A percentile compares a stretch with the other conserved stretches of the same genome.
phyloP scores from a whole-genome alignment of 2,113 vertebrate species.

The Oreochromis spilurus region DNA sequence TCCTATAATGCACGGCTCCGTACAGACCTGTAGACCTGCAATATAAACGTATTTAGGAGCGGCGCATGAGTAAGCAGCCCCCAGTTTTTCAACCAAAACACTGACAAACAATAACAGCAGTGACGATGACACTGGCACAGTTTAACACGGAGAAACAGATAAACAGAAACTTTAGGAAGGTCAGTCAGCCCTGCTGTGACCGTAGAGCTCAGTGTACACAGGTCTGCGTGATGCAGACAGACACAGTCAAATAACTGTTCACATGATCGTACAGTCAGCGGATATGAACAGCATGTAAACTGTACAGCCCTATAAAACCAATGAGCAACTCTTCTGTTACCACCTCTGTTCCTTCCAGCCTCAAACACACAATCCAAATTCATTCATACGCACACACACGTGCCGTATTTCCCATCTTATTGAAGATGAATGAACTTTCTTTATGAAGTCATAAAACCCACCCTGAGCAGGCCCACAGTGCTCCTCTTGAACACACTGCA shows the following conservation, averaged over 20 bases:
- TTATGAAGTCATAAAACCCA: not conserved
- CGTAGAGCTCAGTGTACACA: not conserved
- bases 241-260: not conserved
- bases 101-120: no score
- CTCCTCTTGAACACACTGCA: not conserved
- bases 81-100: no score
- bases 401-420: accelerated
- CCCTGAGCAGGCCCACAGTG: not conserved
- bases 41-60: no score
- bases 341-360: not conserved
- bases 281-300: not conserved
- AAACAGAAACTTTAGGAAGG: not conserved
- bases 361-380: not conserved
- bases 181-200: not conserved
- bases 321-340: not conserved
- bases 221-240: not conserved
- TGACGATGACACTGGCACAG: accelerated
- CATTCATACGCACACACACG: accelerated
- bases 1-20: no score
- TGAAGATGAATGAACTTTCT: not conserved
- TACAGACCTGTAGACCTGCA: no score
- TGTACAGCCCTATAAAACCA: not conserved
- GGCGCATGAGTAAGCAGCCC: no score
- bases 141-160: not conserved
- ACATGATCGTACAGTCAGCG: accelerated